Conservation (phyloP, 2,113 vertebrate genomes). For the Spea bombifrons region DNA sequence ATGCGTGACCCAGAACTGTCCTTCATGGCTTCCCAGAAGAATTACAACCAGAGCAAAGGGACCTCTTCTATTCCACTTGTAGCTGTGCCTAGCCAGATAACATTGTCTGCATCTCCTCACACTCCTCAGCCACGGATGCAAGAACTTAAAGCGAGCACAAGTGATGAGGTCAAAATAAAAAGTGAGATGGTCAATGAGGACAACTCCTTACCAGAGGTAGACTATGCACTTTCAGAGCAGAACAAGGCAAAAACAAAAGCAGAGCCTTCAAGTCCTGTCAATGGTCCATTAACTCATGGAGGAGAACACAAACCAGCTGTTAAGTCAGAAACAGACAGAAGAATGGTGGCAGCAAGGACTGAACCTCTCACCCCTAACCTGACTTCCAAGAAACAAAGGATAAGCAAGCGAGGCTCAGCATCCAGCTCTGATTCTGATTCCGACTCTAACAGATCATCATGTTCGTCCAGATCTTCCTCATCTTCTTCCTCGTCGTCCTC, state of each 20-base stretch:
- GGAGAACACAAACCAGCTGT: constrained; percentile 72
- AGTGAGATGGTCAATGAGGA: constrained; percentile 77
- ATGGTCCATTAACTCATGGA: constrained; percentile 66
- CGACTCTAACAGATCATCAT: constrained; percentile 85
- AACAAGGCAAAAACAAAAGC: constrained; percentile 63
- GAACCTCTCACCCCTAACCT: constrained; percentile 91
- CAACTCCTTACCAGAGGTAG: constrained; percentile 75
- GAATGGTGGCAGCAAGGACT: constrained; percentile 92
- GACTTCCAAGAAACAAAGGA: constrained; percentile 82
- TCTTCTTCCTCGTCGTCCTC: constrained; percentile 85
- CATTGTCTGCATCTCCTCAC: constrained; percentile 73
- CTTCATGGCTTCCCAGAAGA: constrained; percentile 89
- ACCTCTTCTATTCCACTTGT: constrained; percentile 73
- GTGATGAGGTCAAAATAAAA: constrained; percentile 67
- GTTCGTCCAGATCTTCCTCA: constrained; percentile 88
- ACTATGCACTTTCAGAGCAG: constrained; percentile 69
- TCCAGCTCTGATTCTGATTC: constrained; percentile 88
- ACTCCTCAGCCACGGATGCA: constrained; percentile 63
- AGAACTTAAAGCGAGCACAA: constrained; percentile 68
- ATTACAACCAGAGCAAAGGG: constrained; percentile 86
- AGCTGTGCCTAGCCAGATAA: constrained; percentile 75
- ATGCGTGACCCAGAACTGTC: constrained; percentile 93
- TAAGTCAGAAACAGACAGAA: constrained; percentile 68
- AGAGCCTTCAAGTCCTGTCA: constrained; percentile 73
- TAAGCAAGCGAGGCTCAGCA: constrained; percentile 69